Evolutionary conservation across 1,140 invertebrate genomes (phyloP), one percentile per base, ranked within the genome.

Genomic region (Asobara japonica): DNA sequence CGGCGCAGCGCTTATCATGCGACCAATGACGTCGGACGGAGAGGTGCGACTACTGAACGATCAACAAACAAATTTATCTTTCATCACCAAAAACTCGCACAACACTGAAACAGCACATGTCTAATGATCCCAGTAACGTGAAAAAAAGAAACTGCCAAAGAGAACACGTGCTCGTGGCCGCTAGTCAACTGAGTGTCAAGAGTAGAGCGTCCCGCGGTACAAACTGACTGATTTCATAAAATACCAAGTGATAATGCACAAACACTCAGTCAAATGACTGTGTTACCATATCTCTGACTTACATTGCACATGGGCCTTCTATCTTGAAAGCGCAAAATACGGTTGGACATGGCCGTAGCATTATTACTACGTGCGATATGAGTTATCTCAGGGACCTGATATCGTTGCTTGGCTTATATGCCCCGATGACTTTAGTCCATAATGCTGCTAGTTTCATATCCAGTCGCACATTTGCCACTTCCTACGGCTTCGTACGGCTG

Each of bases 171-270:
- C 33, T 29, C 16, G 65, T 67, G 65, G 45, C 65, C 18, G 29
- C 36, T 45, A 48, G 36, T 20, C 16, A 45, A 67, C 65, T 67
- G 65, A 67, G 25, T 31, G 33, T 29, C 18, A 29, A 11, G 65
- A 67, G 41, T 65, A 67, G 29, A 65, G 22, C 65, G 41, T 45
- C 41, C 41, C 41, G 41, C 38, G 25, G 33, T 20, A 48, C 77
- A 77, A 77, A 75, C 71, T 79, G 77, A 82, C 82, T 85, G 81
- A 85, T 85, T 83, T 85, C 72, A 78, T 79, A 73, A 83, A 83
- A 83, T 82, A 79, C 74, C 74, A 62, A 83, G 78, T 82, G 81
- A 84, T 81, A 84, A 84, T 83, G 78, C 80, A 80, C 79, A 18
- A 56, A 56, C 51, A 56, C 51, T 56, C 51, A 56, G 51, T 56